Evolutionary conservation across 2,113 vertebrate species (phyloP).

Genomic region (Neopipo cinnamomea): DNA sequence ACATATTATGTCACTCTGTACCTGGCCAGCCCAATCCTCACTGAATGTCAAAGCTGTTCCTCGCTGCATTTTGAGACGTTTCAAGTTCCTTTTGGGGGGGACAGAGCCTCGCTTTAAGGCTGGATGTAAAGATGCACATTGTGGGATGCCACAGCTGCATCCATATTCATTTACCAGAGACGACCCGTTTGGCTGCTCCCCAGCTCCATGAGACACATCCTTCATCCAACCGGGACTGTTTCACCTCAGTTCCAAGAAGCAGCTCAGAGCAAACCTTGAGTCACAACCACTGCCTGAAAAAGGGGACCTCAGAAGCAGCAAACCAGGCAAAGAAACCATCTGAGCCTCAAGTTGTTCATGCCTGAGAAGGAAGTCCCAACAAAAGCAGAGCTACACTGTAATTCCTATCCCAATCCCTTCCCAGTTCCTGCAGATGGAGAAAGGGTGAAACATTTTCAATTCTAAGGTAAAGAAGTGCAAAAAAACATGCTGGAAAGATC

Average conservation of each 20-base stretch:
- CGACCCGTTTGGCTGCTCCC: not conserved
- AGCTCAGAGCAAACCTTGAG: not conserved
- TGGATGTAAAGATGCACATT: not conserved
- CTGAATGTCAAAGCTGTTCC: not conserved
- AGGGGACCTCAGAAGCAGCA: not conserved
- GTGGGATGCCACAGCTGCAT: conserved; percentile 5
- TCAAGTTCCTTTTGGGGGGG: not conserved
- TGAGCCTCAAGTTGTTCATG: not conserved
- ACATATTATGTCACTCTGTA: not conserved
- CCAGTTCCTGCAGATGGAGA: not conserved
- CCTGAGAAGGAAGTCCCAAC: not conserved
- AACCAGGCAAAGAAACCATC: not conserved
- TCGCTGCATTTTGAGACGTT: not conserved
- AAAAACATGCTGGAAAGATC: not conserved
- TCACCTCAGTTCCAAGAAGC: not conserved
- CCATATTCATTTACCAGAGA: not conserved
- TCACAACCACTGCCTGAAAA: not conserved
- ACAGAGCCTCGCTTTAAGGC: not conserved
- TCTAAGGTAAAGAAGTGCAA: not conserved
- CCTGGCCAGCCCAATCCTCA: not conserved
- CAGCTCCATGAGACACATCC: not conserved
- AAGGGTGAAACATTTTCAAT: not conserved
- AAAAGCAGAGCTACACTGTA: not conserved
- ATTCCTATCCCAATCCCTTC: not conserved
- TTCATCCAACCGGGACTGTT: not conserved